Conservation (phyloP, 1,140 invertebrate genomes). For the Eciton burchellii region DNA sequence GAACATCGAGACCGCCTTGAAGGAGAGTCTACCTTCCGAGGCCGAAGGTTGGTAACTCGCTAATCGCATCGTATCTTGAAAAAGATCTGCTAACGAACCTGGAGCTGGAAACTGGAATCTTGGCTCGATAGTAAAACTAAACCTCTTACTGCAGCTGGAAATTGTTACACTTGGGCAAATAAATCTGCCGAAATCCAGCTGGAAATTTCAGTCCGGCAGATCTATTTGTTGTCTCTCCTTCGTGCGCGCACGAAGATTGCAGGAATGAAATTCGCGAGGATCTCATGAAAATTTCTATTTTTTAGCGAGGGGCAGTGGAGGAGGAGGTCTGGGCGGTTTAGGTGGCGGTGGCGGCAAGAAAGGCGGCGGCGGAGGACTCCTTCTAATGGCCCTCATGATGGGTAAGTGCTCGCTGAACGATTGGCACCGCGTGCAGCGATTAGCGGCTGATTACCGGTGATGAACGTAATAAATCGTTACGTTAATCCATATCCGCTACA, state of each 20-base stretch:
- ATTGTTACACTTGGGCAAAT: too few relatives aligned
- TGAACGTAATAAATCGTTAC: conserved; percentile 6
- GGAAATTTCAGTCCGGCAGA: too few relatives aligned
- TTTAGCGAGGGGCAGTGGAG: conserved; percentile 65
- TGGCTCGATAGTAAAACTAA: too few relatives aligned
- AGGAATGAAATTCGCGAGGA: not conserved
- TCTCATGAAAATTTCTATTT: conserved; percentile 54
- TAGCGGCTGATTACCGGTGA: not conserved
- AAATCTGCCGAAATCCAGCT: too few relatives aligned
- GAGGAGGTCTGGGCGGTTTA: conserved; percentile 53
- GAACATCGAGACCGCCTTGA: conserved; percentile 77
- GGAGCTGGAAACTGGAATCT: too few relatives aligned
- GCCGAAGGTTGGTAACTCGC: conserved; percentile 68
- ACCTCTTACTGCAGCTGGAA: too few relatives aligned
- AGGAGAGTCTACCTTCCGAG: conserved; percentile 74
- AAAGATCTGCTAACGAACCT: not conserved
- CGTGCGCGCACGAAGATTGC: too few relatives aligned
- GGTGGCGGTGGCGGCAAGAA: conserved; percentile 79
- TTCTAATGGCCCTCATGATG: conserved; percentile 90
- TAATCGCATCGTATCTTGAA: not conserved
- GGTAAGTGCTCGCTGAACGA: conserved; percentile 83
- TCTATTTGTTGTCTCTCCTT: too few relatives aligned
- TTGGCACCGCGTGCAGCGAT: not conserved
- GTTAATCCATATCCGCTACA: not conserved
- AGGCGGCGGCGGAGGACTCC: conserved; percentile 84